Evolutionary conservation across 1,140 invertebrate genomes (phyloP).

Genomic region (Stratiolaelaps scimitus): DNA sequence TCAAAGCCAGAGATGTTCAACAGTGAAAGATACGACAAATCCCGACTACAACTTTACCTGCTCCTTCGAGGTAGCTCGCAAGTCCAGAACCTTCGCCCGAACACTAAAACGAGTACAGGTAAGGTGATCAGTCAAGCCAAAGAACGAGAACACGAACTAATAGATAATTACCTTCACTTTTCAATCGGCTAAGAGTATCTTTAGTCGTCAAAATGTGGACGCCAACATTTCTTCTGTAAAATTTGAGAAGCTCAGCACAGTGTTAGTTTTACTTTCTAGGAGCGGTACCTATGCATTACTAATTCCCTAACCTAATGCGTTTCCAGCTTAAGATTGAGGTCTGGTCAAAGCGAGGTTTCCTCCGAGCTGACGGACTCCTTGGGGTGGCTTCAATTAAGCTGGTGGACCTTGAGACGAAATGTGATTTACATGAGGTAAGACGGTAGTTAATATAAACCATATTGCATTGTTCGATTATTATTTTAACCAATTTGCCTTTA

Average conservation of each 20-base stretch:
- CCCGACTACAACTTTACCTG: conserved; percentile 72
- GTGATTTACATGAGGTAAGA: conserved; percentile 74
- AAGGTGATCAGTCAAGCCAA: not conserved
- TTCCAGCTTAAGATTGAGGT: conserved; percentile 74
- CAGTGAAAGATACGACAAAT: conserved; percentile 69
- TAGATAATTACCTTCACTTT: too few species aligned
- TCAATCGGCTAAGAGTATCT: too few species aligned
- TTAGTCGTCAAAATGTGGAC: too few species aligned
- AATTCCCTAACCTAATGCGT: not conserved
- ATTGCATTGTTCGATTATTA: conserved; percentile 26
- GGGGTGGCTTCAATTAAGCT: conserved; percentile 73
- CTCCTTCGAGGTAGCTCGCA: conserved; percentile 62
- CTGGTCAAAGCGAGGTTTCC: conserved; percentile 79
- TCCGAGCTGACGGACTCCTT: conserved; percentile 67
- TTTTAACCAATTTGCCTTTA: conserved; percentile 10
- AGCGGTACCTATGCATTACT: too few species aligned
- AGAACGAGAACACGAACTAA: too few species aligned
- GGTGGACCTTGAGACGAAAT: conserved; percentile 66
- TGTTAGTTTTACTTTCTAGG: too few species aligned
- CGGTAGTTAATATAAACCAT: not conserved
- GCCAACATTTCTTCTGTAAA: too few species aligned
- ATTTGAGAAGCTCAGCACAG: too few species aligned
- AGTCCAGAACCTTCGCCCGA: conserved; percentile 60
- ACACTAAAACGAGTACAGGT: conserved; percentile 60
- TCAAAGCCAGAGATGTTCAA: conserved; percentile 58